phyloP scores from a whole-genome alignment of 2,113 vertebrate genomes.

The Butorides virescens region DNA sequence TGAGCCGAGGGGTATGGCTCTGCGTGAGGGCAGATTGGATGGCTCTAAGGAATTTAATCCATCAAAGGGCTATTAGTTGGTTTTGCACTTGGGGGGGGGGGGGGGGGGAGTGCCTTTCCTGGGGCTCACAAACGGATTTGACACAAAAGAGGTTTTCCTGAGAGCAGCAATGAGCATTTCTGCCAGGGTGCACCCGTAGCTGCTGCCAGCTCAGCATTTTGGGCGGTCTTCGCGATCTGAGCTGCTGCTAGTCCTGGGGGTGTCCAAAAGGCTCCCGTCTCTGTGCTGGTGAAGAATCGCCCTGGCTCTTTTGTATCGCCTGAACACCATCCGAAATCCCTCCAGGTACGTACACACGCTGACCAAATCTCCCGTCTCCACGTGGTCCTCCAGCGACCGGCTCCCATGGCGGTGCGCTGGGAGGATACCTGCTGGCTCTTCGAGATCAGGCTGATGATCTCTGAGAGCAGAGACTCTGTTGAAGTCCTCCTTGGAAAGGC shows the following conservation, averaged over 20 bases:
- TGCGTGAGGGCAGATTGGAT: rapidly evolving
- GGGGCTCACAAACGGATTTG: neutral
- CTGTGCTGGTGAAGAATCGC: neutral
- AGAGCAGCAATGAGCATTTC: neutral
- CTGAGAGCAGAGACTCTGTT: neutral
- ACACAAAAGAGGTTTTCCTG: neutral
- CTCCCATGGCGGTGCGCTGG: rapidly evolving
- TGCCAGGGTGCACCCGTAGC: neutral
- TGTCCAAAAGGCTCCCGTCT: neutral
- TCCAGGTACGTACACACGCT: neutral
- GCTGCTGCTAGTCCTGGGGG: neutral
- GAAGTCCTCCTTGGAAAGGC: neutral
- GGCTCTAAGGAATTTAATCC: rapidly evolving
- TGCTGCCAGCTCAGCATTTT: neutral
- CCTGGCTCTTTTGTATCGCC: neutral
- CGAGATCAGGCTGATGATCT: neutral
- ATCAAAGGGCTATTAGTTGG: rapidly evolving
- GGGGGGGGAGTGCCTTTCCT: neutral
- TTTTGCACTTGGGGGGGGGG: neutral
- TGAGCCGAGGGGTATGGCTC: neutral
- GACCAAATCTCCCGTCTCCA: rapidly evolving
- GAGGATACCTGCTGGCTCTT: neutral
- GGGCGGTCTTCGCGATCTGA: rapidly evolving
- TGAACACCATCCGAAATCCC: neutral
- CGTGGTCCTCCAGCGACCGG: rapidly evolving